These are phyloP conservation scores for Mustelus asterias DNA, from an alignment of 2,113 vertebrate genomes.

Conservation along the genomic window DNA sequence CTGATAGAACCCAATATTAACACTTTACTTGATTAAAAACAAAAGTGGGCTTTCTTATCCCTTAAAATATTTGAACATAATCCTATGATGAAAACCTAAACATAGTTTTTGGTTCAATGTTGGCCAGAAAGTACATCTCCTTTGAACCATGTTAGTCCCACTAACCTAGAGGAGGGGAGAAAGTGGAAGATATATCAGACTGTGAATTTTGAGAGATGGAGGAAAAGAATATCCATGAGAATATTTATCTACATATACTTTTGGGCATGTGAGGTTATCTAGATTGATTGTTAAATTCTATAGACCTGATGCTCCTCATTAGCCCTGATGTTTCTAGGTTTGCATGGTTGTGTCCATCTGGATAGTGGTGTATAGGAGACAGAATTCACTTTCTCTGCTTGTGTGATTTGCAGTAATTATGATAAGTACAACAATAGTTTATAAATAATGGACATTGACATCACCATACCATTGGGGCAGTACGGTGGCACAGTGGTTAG, in stretches of 20 bases:
- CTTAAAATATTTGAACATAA: not conserved
- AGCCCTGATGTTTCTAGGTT: not conserved
- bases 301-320: not conserved
- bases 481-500: no score
- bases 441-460: not conserved
- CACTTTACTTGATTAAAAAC: not conserved
- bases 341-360: not conserved
- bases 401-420: not conserved
- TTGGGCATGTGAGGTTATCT: not conserved
- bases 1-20: not conserved
- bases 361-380: not conserved
- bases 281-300: not conserved
- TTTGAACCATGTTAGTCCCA: no score
- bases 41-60: not conserved
- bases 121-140: not conserved
- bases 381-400: not conserved
- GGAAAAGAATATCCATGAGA: not conserved
- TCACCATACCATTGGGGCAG: no score
- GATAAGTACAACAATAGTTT: not conserved
- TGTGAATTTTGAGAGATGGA: not conserved
- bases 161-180: not conserved
- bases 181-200: not conserved
- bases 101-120: not conserved
- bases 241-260: not conserved
- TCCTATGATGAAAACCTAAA: not conserved